Conservation (phyloP, 2,797 vertebrate genomes). For the Zenarchopterus dispar region DNA sequence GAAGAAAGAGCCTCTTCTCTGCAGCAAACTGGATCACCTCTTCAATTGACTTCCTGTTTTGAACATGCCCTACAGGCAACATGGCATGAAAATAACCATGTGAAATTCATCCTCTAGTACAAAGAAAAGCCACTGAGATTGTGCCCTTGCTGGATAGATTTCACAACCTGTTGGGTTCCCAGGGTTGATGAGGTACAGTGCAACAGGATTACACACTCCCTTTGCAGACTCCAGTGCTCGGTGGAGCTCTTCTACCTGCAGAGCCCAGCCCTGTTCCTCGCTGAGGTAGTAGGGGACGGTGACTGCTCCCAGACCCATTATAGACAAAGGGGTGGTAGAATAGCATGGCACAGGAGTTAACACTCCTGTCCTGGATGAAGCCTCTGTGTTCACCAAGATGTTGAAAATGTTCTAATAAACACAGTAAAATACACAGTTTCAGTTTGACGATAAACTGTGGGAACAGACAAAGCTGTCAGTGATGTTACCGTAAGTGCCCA, state of each 20-base stretch:
- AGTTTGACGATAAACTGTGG: not conserved
- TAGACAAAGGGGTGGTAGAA: not conserved
- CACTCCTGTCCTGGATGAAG: constrained; percentile 67
- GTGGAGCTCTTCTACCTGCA: constrained; percentile 72
- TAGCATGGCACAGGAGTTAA: constrained; percentile 72
- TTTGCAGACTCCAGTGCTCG: constrained; percentile 63
- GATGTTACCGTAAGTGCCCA: constrained; percentile 66
- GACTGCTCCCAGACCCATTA: constrained; percentile 52
- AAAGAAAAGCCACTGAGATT: not conserved
- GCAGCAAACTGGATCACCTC: constrained; percentile 89
- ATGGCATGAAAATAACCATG: constrained; percentile 9
- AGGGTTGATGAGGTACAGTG: constrained; percentile 82
- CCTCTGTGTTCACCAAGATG: constrained; percentile 56
- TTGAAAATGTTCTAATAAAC: constrained; percentile 70
- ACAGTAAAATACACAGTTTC: not conserved
- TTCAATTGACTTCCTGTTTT: constrained; percentile 86
- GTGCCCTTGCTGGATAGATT: not conserved
- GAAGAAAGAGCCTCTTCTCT: constrained; percentile 87
- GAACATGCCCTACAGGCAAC: constrained; percentile 82
- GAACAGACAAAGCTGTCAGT: not conserved
- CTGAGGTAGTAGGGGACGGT: constrained; percentile 75
- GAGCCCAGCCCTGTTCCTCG: constrained; percentile 79
- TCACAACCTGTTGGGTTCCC: constrained; percentile 81
- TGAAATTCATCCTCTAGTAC: not conserved
- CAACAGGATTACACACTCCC: constrained; percentile 68